Evolutionary conservation across 2,888 invertebrate genomes (phyloP), one percentile per base, ranked within the genome.

Genomic region (Athalia circularis): DNA sequence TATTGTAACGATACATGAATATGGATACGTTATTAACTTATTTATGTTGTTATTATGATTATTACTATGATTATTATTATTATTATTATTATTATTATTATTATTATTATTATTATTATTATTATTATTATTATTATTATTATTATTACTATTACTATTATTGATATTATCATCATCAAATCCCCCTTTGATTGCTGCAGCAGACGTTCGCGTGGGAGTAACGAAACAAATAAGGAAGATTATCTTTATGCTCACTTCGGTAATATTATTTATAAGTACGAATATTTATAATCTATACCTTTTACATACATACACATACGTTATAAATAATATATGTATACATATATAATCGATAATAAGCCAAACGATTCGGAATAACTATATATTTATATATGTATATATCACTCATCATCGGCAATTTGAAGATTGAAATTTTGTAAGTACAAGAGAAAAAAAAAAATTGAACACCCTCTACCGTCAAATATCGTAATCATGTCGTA

Each of bases 1-100:
- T 88, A 89, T 89, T 87, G 87, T 89, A 88, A 90, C 88, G 86
- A 88, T 89, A 87, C 86, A 88, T 86, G 86, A 83, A 80, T 88
- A 85, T 87, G 87, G 87, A 88, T 87, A 87, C 86, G 86, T 29
- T 29, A 85, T 85, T 85, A 86, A 84, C 83, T 83, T 82, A 82
- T 80, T 77, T 74, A 50, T 64, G 52, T 52, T 8, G 45, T 43
- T 43, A 43, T 11, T 6, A 7, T 54, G 7, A 29, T 29, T 29
- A 13, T 59, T 59, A n/a, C 6, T n/a, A 9, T 43, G 43, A 4
- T 9, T 8, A 64, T 43, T 43, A 43, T 11, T 54, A 7, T 54
- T 4, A 29, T 2, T 29, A 13, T 59, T 59, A n/a, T 1, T n/a
- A n/a, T 59, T n/a, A 59, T 59, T 59, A 3, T 5, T 64, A 4